Conservation (phyloP, 2,797 vertebrate genomes). For the Rhinichthys osculus region DNA sequence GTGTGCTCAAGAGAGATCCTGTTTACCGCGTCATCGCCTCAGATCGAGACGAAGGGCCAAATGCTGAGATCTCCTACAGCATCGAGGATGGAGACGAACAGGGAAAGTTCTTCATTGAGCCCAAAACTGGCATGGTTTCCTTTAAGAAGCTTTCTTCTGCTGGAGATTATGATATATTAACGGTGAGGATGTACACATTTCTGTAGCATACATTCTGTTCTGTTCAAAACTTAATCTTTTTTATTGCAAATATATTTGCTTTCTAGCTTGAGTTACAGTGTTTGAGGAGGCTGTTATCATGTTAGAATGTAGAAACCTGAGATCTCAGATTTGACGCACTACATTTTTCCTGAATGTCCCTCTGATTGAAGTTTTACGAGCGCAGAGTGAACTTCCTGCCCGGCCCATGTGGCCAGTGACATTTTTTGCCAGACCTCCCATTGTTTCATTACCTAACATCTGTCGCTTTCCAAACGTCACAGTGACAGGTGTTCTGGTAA, state of each 20-base stretch:
- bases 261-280: background rate
- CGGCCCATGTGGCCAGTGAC: background rate
- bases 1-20: constrained; percentile 83
- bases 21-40: constrained; percentile 92
- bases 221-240: background rate
- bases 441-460: constrained; percentile 32
- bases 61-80: constrained; percentile 97
- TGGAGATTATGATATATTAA: constrained; percentile 95
- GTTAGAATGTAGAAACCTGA: constrained; percentile 2
- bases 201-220: background rate
- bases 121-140: constrained; percentile 94
- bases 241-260: constrained; percentile 11
- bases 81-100: constrained; percentile 95
- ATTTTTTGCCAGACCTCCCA: constrained; percentile 38
- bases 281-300: background rate
- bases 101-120: constrained; percentile 96
- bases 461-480: constrained; percentile 21
- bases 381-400: constrained; percentile 22
- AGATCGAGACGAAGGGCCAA: constrained; percentile 91
- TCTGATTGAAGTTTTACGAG: constrained; percentile 23
- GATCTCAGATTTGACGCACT: constrained; percentile 10
- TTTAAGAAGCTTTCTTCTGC: constrained; percentile 93
- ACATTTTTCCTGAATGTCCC: background rate
- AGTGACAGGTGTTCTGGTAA: constrained; percentile 51
- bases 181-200: constrained; percentile 79